Evolutionary conservation across 2,797 vertebrate species (phyloP).

Genomic region (Tinamus major): DNA sequence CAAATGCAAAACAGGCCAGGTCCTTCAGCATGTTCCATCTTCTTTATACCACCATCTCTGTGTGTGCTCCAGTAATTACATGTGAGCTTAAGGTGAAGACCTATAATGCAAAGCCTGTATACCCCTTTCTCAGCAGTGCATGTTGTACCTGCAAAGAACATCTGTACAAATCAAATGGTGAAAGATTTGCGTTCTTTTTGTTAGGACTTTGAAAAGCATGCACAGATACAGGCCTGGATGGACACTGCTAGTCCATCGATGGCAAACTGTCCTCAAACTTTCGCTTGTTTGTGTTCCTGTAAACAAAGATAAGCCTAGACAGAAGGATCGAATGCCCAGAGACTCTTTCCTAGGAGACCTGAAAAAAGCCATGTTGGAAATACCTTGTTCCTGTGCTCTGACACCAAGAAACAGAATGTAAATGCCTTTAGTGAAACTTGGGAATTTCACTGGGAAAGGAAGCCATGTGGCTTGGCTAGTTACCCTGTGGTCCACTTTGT

Average conservation of each 20-base stretch:
- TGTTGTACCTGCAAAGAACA: neutral
- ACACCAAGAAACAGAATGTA: neutral
- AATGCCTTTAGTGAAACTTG: neutral
- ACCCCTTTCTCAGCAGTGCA: neutral
- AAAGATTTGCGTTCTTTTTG: neutral
- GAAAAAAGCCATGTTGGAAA: neutral
- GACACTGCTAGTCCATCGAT: neutral
- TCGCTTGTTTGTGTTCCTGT: neutral
- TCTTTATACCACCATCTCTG: neutral
- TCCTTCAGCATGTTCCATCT: fast-evolving
- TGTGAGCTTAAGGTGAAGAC: neutral
- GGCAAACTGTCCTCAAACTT: neutral
- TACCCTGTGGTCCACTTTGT: neutral
- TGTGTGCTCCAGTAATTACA: neutral
- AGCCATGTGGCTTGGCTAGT: neutral
- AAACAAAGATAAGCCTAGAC: neutral
- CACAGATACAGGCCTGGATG: neutral
- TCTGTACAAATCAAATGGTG: neutral
- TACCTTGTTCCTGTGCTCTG: neutral
- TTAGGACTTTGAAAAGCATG: neutral
- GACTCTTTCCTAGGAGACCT: neutral
- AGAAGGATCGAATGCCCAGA: neutral
- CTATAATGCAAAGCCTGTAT: fast-evolving
- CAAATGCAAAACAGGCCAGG: neutral
- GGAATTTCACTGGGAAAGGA: neutral